These are phyloP conservation scores for Corythornis madagascariensis DNA, from an alignment of 2,113 vertebrate genomes.

Conservation along the genomic window DNA sequence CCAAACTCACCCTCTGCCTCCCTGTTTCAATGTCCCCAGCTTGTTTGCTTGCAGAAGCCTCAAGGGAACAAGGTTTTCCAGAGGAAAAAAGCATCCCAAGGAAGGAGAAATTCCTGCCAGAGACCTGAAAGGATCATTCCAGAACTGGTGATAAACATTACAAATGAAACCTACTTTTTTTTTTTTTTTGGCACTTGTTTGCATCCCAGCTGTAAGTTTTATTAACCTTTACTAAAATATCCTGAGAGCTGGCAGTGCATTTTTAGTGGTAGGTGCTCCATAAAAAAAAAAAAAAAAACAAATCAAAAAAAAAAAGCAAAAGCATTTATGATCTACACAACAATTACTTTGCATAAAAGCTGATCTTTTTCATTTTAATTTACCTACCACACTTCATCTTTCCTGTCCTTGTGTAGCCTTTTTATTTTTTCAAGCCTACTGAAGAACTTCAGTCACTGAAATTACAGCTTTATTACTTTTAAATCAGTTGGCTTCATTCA, in stretches of 20 bases:
- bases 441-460: background rate
- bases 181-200: background rate
- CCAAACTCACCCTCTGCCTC: rapidly evolving
- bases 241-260: background rate
- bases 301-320: background rate
- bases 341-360: background rate
- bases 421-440: background rate
- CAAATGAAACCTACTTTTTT: background rate
- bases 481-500: background rate
- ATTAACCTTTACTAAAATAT: background rate
- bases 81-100: background rate
- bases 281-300: background rate
- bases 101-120: background rate
- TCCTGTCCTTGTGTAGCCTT: background rate
- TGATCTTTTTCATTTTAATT: background rate
- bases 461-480: background rate
- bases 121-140: background rate
- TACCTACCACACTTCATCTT: background rate
- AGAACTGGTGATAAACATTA: background rate
- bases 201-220: background rate
- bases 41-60: background rate
- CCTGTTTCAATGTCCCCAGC: background rate
- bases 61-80: background rate
- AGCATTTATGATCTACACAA: background rate
- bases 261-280: background rate